phyloP scores from a whole-genome alignment of 2,888 invertebrate genomes.

The Saturnia japonica region DNA sequence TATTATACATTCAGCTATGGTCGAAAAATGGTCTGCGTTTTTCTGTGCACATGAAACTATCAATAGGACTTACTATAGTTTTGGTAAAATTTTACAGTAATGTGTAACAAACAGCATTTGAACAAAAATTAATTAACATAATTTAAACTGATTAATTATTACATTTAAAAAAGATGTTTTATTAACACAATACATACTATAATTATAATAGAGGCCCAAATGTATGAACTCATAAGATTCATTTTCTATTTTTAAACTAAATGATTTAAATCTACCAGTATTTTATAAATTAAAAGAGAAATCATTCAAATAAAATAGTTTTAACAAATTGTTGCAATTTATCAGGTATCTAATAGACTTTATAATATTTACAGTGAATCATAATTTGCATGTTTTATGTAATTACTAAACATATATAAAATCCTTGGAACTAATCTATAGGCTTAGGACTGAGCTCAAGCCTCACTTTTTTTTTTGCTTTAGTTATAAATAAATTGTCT shows the following conservation, averaged over 20 bases:
- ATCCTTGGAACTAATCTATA: not conserved
- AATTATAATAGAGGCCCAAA: not conserved
- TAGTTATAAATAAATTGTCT: conserved; percentile 34
- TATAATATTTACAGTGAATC: not conserved
- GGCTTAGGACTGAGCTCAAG: not conserved
- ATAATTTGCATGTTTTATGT: not conserved
- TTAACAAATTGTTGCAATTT: too few species aligned
- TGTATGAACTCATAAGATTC: not conserved
- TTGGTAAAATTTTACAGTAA: not conserved
- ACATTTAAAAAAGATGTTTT: not conserved
- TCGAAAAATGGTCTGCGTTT: not conserved
- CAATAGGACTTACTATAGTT: not conserved
- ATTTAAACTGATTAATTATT: not conserved
- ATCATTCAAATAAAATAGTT: not conserved
- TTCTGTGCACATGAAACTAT: not conserved
- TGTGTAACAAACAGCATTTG: not conserved
- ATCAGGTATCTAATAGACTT: too few species aligned
- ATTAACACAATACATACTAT: not conserved
- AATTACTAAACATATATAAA: not conserved
- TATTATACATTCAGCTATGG: not conserved
- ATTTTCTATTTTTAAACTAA: not conserved
- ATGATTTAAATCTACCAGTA: not conserved
- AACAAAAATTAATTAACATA: not conserved
- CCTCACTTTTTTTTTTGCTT: conserved; percentile 28
- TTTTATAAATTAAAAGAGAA: not conserved